A percentile compares a stretch with the other conserved stretches of the same genome.
Evolutionary conservation across 1,140 invertebrate species (phyloP).

Genomic region (Pogonomyrmex barbatus): DNA sequence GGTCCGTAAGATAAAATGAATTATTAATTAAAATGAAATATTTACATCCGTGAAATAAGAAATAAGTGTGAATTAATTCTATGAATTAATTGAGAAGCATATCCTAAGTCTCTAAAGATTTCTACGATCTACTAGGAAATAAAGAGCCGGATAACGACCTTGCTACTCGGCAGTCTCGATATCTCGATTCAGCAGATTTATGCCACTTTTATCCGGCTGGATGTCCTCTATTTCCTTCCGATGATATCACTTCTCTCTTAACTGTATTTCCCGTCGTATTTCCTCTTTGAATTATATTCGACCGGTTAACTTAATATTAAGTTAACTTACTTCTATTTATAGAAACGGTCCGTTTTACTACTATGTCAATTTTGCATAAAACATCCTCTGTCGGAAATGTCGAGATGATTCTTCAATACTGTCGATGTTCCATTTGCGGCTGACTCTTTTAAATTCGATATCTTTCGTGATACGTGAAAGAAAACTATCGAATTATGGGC

Average conservation of each 20-base stretch:
- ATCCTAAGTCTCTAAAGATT: background rate
- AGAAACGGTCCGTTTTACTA: background rate
- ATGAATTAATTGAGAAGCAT: conserved; percentile 40
- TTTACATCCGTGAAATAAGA: background rate
- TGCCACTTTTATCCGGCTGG: conserved; percentile 47
- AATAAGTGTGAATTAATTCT: too few relatives aligned
- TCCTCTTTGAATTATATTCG: conserved; percentile 49
- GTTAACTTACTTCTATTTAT: conserved; percentile 37
- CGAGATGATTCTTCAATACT: background rate
- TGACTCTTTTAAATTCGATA: background rate
- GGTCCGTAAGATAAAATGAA: background rate
- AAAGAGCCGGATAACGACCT: conserved; percentile 49
- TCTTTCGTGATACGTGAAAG: background rate
- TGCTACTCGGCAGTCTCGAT: conserved; percentile 45
- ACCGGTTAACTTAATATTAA: conserved; percentile 49
- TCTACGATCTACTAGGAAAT: conserved; percentile 41
- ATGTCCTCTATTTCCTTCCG: conserved; percentile 43
- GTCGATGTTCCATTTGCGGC: background rate
- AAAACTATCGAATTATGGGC: background rate
- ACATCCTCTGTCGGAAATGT: background rate
- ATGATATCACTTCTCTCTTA: conserved; percentile 37
- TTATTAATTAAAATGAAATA: conserved; percentile 13
- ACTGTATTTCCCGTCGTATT: conserved; percentile 43
- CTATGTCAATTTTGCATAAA: background rate
- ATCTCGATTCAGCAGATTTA: conserved; percentile 57